A percentile compares a stretch with the other conserved stretches of the same genome.
These are phyloP conservation scores for Anoncus sp. DNA, from an alignment of 2,888 invertebrate genomes.

Conservation along the genomic window DNA sequence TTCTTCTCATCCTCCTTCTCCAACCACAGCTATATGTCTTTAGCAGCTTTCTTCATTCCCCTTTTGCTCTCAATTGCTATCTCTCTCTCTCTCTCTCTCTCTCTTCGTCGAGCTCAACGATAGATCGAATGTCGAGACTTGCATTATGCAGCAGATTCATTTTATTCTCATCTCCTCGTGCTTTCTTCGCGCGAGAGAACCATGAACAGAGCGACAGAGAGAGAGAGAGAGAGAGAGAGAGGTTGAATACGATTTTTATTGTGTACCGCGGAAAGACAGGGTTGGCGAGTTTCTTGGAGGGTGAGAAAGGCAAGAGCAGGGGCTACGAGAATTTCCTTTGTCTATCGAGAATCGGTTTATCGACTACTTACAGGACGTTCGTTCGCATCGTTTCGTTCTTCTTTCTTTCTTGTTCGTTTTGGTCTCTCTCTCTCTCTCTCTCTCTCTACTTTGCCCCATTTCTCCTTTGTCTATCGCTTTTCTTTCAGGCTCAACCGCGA, in stretches of 20 bases:
- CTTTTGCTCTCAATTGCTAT: slow-evolving; percentile 13
- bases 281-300: slow-evolving; percentile 21
- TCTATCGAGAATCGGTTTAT: slow-evolving; percentile 80
- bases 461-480: slow-evolving; percentile 32
- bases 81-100: slow-evolving; percentile 24
- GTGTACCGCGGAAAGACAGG: slow-evolving; percentile 48
- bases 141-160: slow-evolving; percentile 65
- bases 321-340: slow-evolving; percentile 66
- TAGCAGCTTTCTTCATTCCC: slow-evolving; percentile 33
- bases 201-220: slow-evolving; percentile 13
- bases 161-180: slow-evolving; percentile 60
- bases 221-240: slow-evolving; percentile 24
- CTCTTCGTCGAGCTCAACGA: slow-evolving; percentile 43
- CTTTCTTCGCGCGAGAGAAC: slow-evolving; percentile 41
- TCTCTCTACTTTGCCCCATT: neutral
- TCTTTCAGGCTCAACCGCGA: slow-evolving; percentile 43
- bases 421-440: neutral
- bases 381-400: slow-evolving; percentile 48
- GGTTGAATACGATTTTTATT: slow-evolving; percentile 60
- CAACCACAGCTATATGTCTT: slow-evolving; percentile 46
- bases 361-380: slow-evolving; percentile 76
- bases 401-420: slow-evolving; percentile 7
- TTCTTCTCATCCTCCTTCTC: slow-evolving; percentile 22
- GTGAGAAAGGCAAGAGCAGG: slow-evolving; percentile 15
- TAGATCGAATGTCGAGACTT: slow-evolving; percentile 63